Percentiles rank a stretch among this genome's conserved stretches.
These are phyloP conservation scores for Caranx ignobilis DNA, from an alignment of 2,113 vertebrate genomes.

Conservation along the genomic window DNA sequence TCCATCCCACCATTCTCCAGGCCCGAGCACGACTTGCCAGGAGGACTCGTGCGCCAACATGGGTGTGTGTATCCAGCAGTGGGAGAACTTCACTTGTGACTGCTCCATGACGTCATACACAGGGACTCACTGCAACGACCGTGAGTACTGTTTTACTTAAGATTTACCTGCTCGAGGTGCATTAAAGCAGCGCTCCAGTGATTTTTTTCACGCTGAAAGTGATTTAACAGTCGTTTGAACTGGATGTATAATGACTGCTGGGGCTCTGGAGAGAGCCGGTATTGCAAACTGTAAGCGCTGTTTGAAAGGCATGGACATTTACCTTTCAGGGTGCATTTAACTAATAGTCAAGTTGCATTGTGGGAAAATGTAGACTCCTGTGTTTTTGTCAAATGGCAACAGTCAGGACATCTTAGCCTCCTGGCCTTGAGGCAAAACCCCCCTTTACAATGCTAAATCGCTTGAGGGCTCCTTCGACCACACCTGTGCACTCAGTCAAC, in stretches of 20 bases:
- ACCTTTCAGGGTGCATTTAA: background rate
- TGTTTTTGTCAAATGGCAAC: background rate
- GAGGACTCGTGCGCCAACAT: slow-evolving; percentile 98
- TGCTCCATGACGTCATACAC: slow-evolving; percentile 98
- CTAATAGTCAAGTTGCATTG: background rate
- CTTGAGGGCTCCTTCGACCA: slow-evolving; percentile 23
- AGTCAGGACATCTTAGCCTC: background rate
- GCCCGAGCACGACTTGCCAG: slow-evolving; percentile 96
- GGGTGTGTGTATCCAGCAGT: slow-evolving; percentile 97
- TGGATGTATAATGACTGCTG: background rate
- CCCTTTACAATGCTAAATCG: background rate
- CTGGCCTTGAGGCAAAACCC: background rate
- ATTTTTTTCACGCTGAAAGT: background rate
- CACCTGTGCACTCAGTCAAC: background rate
- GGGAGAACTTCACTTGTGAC: slow-evolving; percentile 98
- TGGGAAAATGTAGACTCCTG: background rate
- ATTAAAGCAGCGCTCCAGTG: slow-evolving; percentile 11
- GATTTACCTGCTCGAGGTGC: background rate
- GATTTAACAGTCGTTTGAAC: background rate
- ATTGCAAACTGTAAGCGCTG: too few species aligned
- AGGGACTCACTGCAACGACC: slow-evolving; percentile 96
- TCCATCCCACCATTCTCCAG: slow-evolving; percentile 67
- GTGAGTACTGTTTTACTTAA: slow-evolving; percentile 86
- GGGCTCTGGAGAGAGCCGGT: slow-evolving; percentile 6
- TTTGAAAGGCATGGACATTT: background rate